These are phyloP conservation scores for Halcyon smyrnensis DNA, from an alignment of 2,797 vertebrate genomes.

Conservation along the genomic window DNA sequence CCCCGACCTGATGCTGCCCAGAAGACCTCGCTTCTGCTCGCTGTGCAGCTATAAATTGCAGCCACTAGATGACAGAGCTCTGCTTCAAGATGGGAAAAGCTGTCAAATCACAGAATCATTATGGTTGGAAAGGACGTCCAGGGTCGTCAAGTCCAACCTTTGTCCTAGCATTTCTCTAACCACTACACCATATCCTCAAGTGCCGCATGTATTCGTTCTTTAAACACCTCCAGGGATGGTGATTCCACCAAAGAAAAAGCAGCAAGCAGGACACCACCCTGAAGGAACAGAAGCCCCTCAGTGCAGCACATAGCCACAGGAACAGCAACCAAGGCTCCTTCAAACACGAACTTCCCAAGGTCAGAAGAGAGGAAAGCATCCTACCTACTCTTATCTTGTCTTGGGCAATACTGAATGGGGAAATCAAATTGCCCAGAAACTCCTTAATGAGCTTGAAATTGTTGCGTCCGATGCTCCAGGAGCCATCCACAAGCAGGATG, in stretches of 20 bases:
- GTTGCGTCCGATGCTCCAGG: conserved; percentile 93
- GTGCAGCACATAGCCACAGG: background rate
- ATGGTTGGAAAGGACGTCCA: too few species aligned
- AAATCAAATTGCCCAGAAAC: conserved; percentile 89
- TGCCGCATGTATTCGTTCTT: too few species aligned
- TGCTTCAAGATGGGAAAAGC: background rate
- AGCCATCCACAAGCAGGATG: conserved; percentile 91
- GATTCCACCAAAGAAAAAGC: background rate
- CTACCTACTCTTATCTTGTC: conserved; percentile 90
- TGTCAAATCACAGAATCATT: background rate
- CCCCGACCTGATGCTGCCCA: rapidly evolving
- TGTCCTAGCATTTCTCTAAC: too few species aligned
- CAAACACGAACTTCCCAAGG: background rate
- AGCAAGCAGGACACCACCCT: background rate
- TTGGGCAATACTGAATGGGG: conserved; percentile 85
- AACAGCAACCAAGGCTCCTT: background rate
- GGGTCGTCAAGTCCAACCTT: too few species aligned
- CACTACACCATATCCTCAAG: too few species aligned
- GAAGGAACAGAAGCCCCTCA: background rate
- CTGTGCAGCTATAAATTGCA: background rate
- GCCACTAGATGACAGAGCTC: conserved; percentile 47
- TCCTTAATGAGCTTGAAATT: conserved; percentile 92
- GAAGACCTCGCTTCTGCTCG: rapidly evolving
- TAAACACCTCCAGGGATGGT: too few species aligned
- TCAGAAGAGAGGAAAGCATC: background rate